phyloP scores from a whole-genome alignment of 2,888 invertebrate species.

The Sarcophaga caerulescens region DNA sequence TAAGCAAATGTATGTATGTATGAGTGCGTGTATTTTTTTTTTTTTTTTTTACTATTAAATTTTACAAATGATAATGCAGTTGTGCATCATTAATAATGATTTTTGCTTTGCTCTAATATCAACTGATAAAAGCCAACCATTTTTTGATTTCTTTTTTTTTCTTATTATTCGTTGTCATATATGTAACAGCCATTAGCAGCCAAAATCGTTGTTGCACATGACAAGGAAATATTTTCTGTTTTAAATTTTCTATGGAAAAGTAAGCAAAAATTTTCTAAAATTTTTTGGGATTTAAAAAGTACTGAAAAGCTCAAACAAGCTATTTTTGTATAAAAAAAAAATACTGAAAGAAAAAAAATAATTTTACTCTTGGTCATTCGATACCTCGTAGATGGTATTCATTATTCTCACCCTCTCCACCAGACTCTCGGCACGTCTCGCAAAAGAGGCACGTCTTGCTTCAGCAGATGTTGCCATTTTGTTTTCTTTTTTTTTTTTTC shows the following conservation, averaged over 20 bases:
- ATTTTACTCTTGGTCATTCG: conserved; percentile 80
- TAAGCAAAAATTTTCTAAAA: background rate
- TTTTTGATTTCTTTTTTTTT: no score
- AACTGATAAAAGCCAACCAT: background rate
- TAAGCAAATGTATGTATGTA: background rate
- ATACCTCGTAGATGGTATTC: conserved; percentile 81
- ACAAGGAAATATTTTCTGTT: no score
- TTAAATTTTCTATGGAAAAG: background rate
- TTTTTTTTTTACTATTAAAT: background rate
- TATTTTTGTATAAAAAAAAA: background rate
- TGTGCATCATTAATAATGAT: background rate
- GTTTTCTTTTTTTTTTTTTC: background rate
- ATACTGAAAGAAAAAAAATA: conserved; percentile 43
- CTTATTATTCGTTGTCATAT: background rate
- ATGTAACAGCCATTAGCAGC: background rate
- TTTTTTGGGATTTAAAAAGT: background rate
- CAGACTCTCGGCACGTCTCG: conserved; percentile 80
- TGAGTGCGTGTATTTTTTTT: background rate
- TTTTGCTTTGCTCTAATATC: background rate
- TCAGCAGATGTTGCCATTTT: conserved; percentile 76
- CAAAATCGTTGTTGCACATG: background rate
- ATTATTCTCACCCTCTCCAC: conserved; percentile 82
- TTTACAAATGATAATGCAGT: background rate
- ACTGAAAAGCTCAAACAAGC: background rate
- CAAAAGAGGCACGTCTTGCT: conserved; percentile 79